phyloP scores from a whole-genome alignment of 2,888 invertebrate genomes.

The Protophormia terraenovae region DNA sequence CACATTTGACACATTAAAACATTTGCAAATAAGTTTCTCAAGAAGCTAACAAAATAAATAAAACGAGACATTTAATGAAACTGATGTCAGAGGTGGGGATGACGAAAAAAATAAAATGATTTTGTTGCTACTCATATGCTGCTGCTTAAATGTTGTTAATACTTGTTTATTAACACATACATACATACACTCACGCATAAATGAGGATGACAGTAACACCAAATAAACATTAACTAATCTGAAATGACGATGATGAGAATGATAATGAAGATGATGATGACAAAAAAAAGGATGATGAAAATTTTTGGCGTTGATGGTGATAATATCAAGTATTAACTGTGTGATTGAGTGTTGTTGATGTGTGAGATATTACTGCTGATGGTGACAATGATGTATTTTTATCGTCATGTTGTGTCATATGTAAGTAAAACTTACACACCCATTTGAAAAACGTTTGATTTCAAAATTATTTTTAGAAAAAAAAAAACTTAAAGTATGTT shows the following conservation, averaged over 20 bases:
- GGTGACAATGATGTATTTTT: constrained; percentile 14
- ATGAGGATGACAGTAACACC: constrained; percentile 48
- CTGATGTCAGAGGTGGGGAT: neutral
- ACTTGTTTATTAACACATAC: neutral
- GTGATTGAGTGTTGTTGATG: neutral
- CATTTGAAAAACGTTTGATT: too few relatives aligned
- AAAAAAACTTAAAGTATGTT: too few relatives aligned
- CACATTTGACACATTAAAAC: neutral
- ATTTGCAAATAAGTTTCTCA: neutral
- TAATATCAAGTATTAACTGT: neutral
- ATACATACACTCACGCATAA: constrained; percentile 4
- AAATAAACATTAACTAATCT: constrained; percentile 59
- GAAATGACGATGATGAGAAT: neutral
- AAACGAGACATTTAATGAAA: neutral
- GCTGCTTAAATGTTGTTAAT: neutral
- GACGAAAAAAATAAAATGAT: neutral
- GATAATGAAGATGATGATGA: neutral
- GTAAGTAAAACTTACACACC: neutral
- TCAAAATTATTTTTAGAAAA: too few relatives aligned
- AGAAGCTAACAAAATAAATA: neutral
- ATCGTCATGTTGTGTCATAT: neutral
- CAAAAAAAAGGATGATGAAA: too few relatives aligned
- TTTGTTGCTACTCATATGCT: neutral
- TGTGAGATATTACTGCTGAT: neutral
- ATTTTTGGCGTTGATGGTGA: neutral